Evolutionary conservation across 2,113 vertebrate genomes (phyloP).

Genomic region (Tursiops truncatus): DNA sequence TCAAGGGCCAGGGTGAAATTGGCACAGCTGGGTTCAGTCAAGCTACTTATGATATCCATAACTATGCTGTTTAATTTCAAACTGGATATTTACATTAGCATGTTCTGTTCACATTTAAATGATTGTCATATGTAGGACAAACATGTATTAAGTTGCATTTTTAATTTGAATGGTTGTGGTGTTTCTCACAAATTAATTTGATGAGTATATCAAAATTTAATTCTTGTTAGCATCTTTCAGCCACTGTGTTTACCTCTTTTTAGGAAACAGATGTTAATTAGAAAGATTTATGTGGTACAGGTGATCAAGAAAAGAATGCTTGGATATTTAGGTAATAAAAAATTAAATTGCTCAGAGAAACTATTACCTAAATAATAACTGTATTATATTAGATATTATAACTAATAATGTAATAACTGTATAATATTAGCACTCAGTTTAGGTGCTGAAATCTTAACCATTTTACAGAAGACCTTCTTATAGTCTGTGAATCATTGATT

Average conservation of each 20-base stretch:
- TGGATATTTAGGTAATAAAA: not conserved
- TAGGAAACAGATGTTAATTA: not conserved
- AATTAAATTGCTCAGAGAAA: too few species aligned
- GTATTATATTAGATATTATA: not conserved
- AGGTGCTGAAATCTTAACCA: not conserved
- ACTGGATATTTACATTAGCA: not conserved
- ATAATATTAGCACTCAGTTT: not conserved
- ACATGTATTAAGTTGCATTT: not conserved
- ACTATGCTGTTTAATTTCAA: conserved; percentile 6
- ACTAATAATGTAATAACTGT: not conserved
- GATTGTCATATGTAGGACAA: not conserved
- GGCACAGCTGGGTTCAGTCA: not conserved
- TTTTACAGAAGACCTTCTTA: not conserved
- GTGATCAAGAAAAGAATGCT: conserved; percentile 1
- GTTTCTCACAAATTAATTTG: conserved; percentile 28
- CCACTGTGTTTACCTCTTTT: not conserved
- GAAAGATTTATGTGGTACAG: not conserved
- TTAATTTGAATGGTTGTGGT: not conserved
- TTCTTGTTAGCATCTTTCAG: not conserved
- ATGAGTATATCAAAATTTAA: conserved; percentile 11
- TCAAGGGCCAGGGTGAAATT: not conserved
- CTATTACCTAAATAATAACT: too few species aligned
- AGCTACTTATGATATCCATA: not conserved
- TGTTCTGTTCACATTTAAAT: conserved; percentile 24
- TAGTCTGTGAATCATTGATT: not conserved